Base-by-base conservation (phyloP, 2,888 invertebrate species). In the Drosophila neotestacea region DNA sequence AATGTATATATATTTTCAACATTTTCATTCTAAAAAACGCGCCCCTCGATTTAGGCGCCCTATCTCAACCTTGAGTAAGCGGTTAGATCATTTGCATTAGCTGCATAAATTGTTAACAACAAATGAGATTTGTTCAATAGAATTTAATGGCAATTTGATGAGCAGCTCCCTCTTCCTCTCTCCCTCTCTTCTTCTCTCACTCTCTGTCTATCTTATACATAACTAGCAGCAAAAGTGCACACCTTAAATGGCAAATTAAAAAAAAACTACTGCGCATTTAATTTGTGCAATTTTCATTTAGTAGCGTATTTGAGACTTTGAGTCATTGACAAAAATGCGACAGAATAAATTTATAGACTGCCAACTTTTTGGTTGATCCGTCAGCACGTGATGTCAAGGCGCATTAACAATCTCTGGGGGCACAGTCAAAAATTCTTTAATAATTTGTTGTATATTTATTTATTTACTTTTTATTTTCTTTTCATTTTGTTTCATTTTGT, bases 241-340 rank as follows among this genome's bases (percentile, higher is more conserved):
- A 69, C 88, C 83, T 70, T 85, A 87, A 83, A 83, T 72, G 85
- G 88, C 64, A 82, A 85, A 88, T 84, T 84, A 78, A 81, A 83
- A 22, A 22, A 22, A 22, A 79, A 52, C 62, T 54, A 81, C 77
- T 83, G 83, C 83, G 83, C 83, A 87, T 81, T 83, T 63, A 63
- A 77, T 71, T 76, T 69, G 65, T 58, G 30, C 77, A 68, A 72
- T 77, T 76, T 76, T 55, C 58, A 77, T 64, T 61, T 58, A 41
- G 56, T 41, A 16, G 46, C 22, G 2, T 38, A 59, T 55, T 54
- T 54, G 34, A 38, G 22, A 1, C 22, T 41, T 55, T 48, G 63
- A 60, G 34, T 59, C 62, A 76, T 60, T 64, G 41, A 41, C 32
- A 44, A 48, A 51, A 54, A 61, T 51, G 77, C 50, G 67, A 62